These are phyloP conservation scores for Pseudorhiza aurosa DNA, from an alignment of 30 jellyfish, hydroid and myxozoan genomes.

Conservation along the genomic window DNA sequence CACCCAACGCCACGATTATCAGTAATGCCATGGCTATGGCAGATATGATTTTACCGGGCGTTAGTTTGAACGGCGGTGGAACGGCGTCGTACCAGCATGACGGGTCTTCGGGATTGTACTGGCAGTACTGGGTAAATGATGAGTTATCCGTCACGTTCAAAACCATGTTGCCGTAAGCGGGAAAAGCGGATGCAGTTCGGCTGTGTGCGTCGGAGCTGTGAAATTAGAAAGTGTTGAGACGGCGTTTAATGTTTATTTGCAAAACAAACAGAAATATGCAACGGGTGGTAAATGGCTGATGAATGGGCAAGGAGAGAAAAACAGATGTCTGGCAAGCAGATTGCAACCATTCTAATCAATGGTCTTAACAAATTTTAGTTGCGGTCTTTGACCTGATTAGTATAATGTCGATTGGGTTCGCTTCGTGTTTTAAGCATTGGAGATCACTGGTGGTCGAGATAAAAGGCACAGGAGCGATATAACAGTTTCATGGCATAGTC, in stretches of 20 bases:
- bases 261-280: too few relatives aligned
- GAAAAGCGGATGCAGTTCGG: too few relatives aligned
- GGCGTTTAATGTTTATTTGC: too few relatives aligned
- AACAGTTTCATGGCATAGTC: background rate
- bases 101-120: constrained; percentile 43
- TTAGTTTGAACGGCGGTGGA: constrained; percentile 47
- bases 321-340: too few relatives aligned
- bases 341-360: too few relatives aligned
- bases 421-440: background rate
- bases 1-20: constrained; percentile 58
- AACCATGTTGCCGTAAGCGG: background rate
- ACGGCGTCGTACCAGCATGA: constrained; percentile 7
- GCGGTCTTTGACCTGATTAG: background rate
- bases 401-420: too few relatives aligned
- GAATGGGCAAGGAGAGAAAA: too few relatives aligned
- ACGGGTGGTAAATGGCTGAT: too few relatives aligned
- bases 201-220: too few relatives aligned
- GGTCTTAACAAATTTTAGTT: background rate
- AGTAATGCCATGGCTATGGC: constrained; percentile 62
- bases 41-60: constrained; percentile 72
- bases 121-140: constrained; percentile 13
- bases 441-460: background rate
- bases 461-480: background rate
- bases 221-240: background rate
- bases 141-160: background rate